A percentile compares a stretch with the other conserved stretches of the same genome.
Conservation (phyloP, 2,888 invertebrate genomes). For the Oligia latruncula region DNA sequence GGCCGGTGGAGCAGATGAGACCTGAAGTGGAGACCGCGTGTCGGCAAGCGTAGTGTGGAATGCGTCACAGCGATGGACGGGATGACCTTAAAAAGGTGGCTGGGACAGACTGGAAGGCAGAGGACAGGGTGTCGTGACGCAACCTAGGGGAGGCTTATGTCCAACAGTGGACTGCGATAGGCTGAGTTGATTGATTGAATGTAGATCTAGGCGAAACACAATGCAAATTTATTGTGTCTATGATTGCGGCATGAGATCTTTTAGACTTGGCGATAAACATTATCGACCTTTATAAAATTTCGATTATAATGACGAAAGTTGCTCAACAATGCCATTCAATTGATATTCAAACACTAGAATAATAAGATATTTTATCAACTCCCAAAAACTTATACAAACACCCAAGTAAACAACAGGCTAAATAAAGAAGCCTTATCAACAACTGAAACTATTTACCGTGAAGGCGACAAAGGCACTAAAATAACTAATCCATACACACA, state of each 20-base stretch:
- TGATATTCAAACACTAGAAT: not conserved
- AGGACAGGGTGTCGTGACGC: not conserved
- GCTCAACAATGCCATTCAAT: not conserved
- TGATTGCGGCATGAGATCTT: not conserved
- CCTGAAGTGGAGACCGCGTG: not conserved
- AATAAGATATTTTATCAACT: constrained; percentile 8
- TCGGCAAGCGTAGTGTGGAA: not conserved
- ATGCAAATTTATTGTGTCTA: not conserved
- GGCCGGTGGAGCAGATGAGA: not conserved
- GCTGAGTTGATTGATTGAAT: not conserved
- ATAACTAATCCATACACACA: constrained; percentile 23
- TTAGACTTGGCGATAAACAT: not conserved
- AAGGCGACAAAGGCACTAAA: constrained; percentile 23
- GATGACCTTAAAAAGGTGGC: not conserved
- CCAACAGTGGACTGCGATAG: not conserved
- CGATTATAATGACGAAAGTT: not conserved
- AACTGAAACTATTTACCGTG: constrained; percentile 18
- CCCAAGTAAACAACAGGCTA: not conserved
- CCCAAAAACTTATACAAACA: not conserved
- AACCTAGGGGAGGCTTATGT: not conserved
- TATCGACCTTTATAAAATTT: not conserved
- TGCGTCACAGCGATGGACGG: not conserved
- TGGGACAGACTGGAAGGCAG: not conserved
- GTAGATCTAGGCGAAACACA: not conserved
- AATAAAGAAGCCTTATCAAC: constrained; percentile 13